Conservation (phyloP, 2,888 invertebrate genomes). For the Drosophila lacicola region DNA sequence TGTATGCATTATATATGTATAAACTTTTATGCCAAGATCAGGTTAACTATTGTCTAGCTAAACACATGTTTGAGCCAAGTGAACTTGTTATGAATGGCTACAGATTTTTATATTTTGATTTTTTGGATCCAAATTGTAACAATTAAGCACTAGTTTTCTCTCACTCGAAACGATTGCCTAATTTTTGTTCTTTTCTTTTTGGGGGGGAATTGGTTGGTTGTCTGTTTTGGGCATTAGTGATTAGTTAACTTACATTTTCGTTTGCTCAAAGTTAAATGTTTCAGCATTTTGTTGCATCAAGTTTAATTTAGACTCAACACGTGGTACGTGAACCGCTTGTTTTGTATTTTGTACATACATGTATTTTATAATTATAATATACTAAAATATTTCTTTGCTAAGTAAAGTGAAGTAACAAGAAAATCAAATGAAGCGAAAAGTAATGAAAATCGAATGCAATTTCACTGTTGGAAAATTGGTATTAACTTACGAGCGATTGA, state of each 20-base stretch:
- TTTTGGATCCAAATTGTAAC: neutral
- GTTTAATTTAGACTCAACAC: slow-evolving; percentile 11
- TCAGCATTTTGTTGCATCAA: slow-evolving; percentile 19
- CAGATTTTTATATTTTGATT: neutral
- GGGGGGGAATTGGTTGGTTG: neutral
- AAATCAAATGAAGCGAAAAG: slow-evolving; percentile 1
- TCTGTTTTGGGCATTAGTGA: slow-evolving; percentile 16
- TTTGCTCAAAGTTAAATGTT: slow-evolving; percentile 35
- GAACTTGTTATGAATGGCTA: neutral
- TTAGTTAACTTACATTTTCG: slow-evolving; percentile 21
- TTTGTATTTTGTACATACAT: slow-evolving; percentile 64
- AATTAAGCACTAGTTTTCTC: slow-evolving; percentile 29
- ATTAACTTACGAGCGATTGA: neutral
- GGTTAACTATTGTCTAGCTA: slow-evolving; percentile 2
- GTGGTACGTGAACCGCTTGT: slow-evolving; percentile 28
- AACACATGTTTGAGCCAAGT: neutral
- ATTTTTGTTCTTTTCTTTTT: neutral
- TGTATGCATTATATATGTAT: neutral
- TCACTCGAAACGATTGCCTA: slow-evolving; percentile 16
- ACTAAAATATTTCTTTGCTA: slow-evolving; percentile 49
- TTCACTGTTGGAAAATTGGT: neutral
- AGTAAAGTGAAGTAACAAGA: slow-evolving; percentile 39
- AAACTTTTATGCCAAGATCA: neutral
- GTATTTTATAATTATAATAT: slow-evolving; percentile 50
- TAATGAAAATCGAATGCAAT: neutral